These are phyloP conservation scores for Cenopis cana DNA, from an alignment of 2,888 invertebrate genomes.

Conservation along the genomic window DNA sequence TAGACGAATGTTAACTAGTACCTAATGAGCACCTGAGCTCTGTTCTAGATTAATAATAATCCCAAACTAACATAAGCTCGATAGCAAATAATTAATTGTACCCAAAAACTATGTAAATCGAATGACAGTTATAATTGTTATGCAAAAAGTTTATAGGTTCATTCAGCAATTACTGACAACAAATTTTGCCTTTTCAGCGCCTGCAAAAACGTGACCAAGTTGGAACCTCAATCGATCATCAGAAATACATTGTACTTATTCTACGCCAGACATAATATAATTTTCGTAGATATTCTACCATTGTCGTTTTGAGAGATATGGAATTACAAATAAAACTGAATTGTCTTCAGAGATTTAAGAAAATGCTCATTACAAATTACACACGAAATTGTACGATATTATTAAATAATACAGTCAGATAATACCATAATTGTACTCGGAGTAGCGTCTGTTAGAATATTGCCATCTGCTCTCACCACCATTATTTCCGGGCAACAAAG, in stretches of 20 bases:
- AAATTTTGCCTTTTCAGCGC: background rate
- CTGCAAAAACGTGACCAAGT: background rate
- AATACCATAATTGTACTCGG: conserved; percentile 37
- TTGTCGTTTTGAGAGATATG: background rate
- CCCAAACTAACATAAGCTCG: too few relatives aligned
- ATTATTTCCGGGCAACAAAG: conserved; percentile 67
- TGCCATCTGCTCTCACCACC: conserved; percentile 56
- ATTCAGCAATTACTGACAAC: background rate
- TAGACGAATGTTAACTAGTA: too few relatives aligned
- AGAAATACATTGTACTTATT: too few relatives aligned
- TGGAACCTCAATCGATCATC: too few relatives aligned
- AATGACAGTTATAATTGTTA: background rate
- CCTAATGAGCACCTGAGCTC: too few relatives aligned
- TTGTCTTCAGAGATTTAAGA: background rate
- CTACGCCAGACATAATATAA: too few relatives aligned
- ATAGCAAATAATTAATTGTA: too few relatives aligned
- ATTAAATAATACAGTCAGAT: conserved; percentile 14
- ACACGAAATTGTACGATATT: background rate
- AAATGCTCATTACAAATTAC: background rate
- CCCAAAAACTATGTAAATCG: too few relatives aligned
- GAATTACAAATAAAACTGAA: background rate
- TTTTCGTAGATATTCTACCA: background rate
- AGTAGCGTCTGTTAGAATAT: conserved; percentile 48
- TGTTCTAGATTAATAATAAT: too few relatives aligned
- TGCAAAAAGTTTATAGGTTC: background rate